phyloP scores from a whole-genome alignment of 2,888 invertebrate genomes.

The Sarcophaga variegata region DNA sequence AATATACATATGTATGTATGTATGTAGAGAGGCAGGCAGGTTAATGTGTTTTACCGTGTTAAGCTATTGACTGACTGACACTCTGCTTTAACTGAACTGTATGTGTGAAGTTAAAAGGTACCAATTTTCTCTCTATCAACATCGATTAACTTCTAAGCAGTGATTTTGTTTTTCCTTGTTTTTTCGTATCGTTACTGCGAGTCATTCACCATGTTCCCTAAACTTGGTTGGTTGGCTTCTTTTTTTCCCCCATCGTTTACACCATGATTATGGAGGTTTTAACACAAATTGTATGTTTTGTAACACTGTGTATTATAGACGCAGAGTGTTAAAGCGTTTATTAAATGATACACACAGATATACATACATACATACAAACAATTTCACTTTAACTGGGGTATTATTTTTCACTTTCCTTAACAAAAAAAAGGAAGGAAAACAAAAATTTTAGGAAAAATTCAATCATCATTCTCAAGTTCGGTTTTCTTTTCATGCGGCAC shows the following conservation, averaged over 20 bases:
- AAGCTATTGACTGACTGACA: too few relatives aligned
- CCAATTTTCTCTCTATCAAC: conserved; percentile 59
- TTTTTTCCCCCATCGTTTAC: conserved; percentile 1
- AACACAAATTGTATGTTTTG: conserved; percentile 46
- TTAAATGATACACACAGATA: background rate
- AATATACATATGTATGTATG: too few relatives aligned
- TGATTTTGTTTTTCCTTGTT: conserved; percentile 39
- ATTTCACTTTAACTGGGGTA: background rate
- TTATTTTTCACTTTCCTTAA: conserved; percentile 32
- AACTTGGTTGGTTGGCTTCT: conserved; percentile 7
- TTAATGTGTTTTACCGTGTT: too few relatives aligned
- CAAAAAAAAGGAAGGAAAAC: background rate
- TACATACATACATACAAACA: background rate
- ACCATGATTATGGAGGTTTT: conserved; percentile 56
- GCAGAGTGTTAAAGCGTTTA: conserved; percentile 7
- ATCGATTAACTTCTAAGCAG: conserved; percentile 60
- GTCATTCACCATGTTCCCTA: background rate
- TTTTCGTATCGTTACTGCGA: conserved; percentile 22
- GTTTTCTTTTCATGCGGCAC: background rate
- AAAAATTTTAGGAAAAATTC: conserved; percentile 1
- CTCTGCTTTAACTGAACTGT: background rate
- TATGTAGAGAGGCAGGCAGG: too few relatives aligned
- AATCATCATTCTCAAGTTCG: conserved; percentile 7
- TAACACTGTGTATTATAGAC: conserved; percentile 25
- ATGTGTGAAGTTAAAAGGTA: conserved; percentile 30